phyloP scores from a whole-genome alignment of 2,797 vertebrate genomes.

The Limnodromus scolopaceus region DNA sequence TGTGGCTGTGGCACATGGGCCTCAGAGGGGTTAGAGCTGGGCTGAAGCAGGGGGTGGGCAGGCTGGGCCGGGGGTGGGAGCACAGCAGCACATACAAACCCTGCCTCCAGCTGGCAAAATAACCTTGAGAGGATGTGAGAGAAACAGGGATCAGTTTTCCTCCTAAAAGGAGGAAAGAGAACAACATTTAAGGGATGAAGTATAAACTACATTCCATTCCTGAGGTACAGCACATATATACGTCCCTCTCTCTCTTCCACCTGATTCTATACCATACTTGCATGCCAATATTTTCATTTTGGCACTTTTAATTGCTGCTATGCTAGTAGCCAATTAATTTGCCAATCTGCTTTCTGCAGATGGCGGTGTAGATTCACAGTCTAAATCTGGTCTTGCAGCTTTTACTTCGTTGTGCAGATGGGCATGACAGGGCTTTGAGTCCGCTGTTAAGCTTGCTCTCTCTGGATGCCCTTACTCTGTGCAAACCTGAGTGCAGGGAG shows the following conservation, averaged over 20 bases:
- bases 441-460: neutral
- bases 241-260: neutral
- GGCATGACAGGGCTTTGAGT: neutral
- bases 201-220: neutral
- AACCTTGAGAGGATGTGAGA: too few relatives aligned
- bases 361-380: conserved; percentile 5
- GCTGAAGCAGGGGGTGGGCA: fast-evolving
- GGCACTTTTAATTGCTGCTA: neutral
- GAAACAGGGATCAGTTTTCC: fast-evolving
- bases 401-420: neutral
- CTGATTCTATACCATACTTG: too few relatives aligned
- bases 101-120: fast-evolving
- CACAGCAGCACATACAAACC: fast-evolving
- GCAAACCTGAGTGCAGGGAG: fast-evolving
- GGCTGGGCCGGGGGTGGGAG: fast-evolving
- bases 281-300: neutral
- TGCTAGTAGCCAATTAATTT: neutral
- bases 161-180: neutral
- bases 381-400: fast-evolving
- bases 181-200: neutral
- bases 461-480: neutral
- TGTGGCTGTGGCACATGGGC: fast-evolving
- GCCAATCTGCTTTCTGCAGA: conserved; percentile 18
- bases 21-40: fast-evolving
- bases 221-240: fast-evolving